Evolutionary conservation across 2,888 invertebrate genomes (phyloP).

Genomic region (Eucera pruinosa): DNA sequence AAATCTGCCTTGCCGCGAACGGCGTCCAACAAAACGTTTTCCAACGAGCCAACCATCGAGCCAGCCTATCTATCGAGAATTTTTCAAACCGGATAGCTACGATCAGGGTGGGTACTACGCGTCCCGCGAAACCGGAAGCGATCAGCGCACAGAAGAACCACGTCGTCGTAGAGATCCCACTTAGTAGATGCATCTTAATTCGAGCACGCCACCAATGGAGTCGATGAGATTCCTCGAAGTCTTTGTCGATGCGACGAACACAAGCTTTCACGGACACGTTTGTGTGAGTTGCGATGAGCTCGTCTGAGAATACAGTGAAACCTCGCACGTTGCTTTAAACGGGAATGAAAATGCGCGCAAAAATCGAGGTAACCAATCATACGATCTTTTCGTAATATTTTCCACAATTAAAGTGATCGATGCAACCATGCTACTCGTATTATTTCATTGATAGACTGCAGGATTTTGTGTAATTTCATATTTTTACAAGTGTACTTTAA

Average conservation of each 20-base stretch:
- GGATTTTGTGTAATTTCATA: too few species aligned
- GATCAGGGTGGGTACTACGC: neutral
- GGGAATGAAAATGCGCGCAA: too few species aligned
- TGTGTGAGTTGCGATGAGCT: too few species aligned
- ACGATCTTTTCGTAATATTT: too few species aligned
- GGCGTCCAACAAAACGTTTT: constrained; percentile 45
- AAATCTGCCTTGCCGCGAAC: constrained; percentile 52
- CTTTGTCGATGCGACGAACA: constrained; percentile 25
- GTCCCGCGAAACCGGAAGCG: constrained; percentile 46
- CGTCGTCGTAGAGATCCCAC: constrained; percentile 19
- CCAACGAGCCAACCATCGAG: constrained; percentile 2
- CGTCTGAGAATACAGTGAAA: too few species aligned
- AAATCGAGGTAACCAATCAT: too few species aligned
- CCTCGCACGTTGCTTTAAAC: too few species aligned
- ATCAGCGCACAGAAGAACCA: constrained; percentile 13
- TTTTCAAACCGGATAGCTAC: neutral
- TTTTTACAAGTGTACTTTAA: too few species aligned
- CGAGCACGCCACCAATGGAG: constrained; percentile 52
- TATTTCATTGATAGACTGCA: too few species aligned
- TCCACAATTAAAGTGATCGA: too few species aligned
- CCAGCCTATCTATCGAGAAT: neutral
- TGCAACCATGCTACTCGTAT: too few species aligned
- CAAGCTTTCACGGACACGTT: constrained; percentile 7
- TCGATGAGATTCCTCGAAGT: constrained; percentile 67
- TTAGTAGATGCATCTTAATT: constrained; percentile 65